Evolutionary conservation across 2,888 invertebrate species (phyloP).

Genomic region (Rhyacophila evoluta): DNA sequence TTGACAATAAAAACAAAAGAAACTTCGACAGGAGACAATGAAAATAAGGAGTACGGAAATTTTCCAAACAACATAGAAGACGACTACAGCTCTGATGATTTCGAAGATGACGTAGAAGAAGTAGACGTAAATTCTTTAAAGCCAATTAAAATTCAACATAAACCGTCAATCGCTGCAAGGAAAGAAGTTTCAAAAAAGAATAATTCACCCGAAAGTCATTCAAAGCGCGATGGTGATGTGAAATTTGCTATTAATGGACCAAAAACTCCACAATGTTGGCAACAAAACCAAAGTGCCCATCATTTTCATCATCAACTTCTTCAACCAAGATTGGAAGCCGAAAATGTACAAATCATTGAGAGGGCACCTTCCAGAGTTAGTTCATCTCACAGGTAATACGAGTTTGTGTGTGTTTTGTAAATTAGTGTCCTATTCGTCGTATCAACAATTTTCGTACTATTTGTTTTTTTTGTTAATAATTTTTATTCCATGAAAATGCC

Average conservation of each 20-base stretch:
- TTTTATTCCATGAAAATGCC: no score
- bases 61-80: conserved; percentile 40
- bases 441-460: no score
- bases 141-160: not conserved
- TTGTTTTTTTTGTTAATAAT: no score
- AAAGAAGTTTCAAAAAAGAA: not conserved
- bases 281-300: not conserved
- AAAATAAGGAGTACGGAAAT: not conserved
- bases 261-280: not conserved
- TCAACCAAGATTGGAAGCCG: not conserved
- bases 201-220: not conserved
- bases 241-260: not conserved
- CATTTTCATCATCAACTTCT: no score
- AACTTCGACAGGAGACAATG: not conserved
- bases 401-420: no score
- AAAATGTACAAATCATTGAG: not conserved
- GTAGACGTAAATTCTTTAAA: not conserved
- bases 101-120: conserved; percentile 64
- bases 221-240: not conserved
- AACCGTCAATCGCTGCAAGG: not conserved
- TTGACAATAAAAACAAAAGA: not conserved
- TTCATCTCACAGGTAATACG: not conserved
- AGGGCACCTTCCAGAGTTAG: not conserved
- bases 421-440: no score
- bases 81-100: conserved; percentile 65